Evolutionary conservation across 2,113 vertebrate genomes (phyloP).

Genomic region (Ascaphus truei): DNA sequence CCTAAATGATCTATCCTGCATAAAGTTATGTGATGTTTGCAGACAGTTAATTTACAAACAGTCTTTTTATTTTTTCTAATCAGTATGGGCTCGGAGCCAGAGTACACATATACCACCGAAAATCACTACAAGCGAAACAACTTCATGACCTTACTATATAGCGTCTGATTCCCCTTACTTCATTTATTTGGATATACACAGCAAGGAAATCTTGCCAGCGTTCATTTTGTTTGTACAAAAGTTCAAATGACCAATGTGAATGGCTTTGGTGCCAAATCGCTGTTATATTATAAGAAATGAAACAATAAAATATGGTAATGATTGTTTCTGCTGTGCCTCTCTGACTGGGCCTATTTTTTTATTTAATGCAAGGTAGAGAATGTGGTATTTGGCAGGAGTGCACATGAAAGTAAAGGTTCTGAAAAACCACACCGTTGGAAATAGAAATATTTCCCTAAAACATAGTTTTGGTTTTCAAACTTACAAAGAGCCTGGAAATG

Average conservation of each 20-base stretch:
- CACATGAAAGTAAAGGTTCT: conserved; percentile 75
- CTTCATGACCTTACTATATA: conserved; percentile 67
- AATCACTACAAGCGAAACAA: conserved; percentile 59
- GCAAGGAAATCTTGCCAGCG: conserved; percentile 48
- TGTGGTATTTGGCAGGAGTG: conserved; percentile 74
- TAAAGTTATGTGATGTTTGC: conserved; percentile 45
- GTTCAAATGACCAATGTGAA: conserved; percentile 49
- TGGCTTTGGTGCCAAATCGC: conserved; percentile 46
- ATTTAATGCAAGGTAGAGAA: conserved; percentile 71
- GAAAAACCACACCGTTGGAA: conserved; percentile 76
- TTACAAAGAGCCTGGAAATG: conserved; percentile 74
- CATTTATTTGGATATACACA: conserved; percentile 50
- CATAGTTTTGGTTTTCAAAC: conserved; percentile 68
- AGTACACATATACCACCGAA: conserved; percentile 63
- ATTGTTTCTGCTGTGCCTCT: conserved; percentile 59
- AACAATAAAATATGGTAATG: conserved; percentile 62
- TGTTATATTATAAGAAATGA: conserved; percentile 52
- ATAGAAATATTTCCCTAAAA: conserved; percentile 74
- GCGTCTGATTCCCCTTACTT: conserved; percentile 63
- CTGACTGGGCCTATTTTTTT: conserved; percentile 60
- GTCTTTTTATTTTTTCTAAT: conserved; percentile 63
- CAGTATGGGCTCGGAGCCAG: conserved; percentile 57
- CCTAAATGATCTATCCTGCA: conserved; percentile 40
- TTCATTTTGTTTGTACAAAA: conserved; percentile 55
- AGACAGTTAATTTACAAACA: conserved; percentile 64